These are phyloP conservation scores for Mechanitis mazaeus DNA, from an alignment of 2,888 invertebrate genomes.

Conservation along the genomic window DNA sequence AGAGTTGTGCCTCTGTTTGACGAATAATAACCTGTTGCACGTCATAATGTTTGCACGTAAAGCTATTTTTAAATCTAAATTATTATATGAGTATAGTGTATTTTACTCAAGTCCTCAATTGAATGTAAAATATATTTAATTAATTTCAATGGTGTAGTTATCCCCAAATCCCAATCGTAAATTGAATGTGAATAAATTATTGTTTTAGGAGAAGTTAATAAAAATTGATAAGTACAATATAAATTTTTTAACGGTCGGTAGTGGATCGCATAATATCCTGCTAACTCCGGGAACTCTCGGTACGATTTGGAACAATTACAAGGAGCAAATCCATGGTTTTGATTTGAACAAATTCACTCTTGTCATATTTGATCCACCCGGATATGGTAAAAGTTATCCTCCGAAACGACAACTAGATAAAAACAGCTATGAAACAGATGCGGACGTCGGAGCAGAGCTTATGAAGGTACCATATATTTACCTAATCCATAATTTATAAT, in stretches of 20 bases:
- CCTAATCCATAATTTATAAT: too few species aligned
- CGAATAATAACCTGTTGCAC: too few species aligned
- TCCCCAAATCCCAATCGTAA: too few species aligned
- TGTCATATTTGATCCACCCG: slow-evolving; percentile 82
- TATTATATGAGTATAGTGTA: too few species aligned
- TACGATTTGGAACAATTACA: slow-evolving; percentile 11
- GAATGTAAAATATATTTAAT: too few species aligned
- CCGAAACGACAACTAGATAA: slow-evolving; percentile 37
- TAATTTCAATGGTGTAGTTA: too few species aligned
- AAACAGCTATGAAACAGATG: slow-evolving; percentile 8
- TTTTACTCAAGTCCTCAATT: too few species aligned
- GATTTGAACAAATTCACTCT: slow-evolving; percentile 71
- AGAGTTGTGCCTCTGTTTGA: too few species aligned
- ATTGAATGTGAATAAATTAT: too few species aligned
- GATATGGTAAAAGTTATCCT: slow-evolving; percentile 80
- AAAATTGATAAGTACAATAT: slow-evolving; percentile 13
- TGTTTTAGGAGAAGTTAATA: slow-evolving; percentile 16
- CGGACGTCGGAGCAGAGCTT: slow-evolving; percentile 15
- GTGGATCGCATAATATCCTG: slow-evolving; percentile 15
- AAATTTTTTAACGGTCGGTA: slow-evolving; percentile 21
- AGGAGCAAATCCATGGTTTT: slow-evolving; percentile 78
- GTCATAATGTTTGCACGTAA: too few species aligned
- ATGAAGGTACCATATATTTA: slow-evolving; percentile 16
- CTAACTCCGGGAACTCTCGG: slow-evolving; percentile 16
- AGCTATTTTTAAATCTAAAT: too few species aligned